phyloP scores from a whole-genome alignment of 2,888 invertebrate genomes.

The Cylloceria caligata region DNA sequence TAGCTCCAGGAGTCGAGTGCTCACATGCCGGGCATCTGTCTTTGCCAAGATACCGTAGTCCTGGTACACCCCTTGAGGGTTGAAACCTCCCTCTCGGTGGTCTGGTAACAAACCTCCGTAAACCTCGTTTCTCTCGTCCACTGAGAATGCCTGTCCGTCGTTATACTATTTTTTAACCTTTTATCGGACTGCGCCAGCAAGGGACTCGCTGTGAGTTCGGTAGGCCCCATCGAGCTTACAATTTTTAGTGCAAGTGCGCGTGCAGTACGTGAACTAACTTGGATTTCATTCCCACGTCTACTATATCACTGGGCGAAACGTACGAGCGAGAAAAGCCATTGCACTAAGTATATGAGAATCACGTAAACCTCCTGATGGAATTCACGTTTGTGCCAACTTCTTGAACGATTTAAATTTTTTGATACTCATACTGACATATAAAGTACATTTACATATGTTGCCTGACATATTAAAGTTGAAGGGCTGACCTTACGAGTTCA shows the following conservation, averaged over 20 bases:
- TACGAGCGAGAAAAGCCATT: conserved; percentile 9
- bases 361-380: background rate
- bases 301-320: background rate
- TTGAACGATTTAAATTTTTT: background rate
- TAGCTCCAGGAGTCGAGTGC: background rate
- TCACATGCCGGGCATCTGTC: conserved; percentile 60
- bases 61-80: conserved; percentile 45
- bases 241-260: conserved; percentile 25
- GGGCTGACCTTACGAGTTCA: too few species aligned
- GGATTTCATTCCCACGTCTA: conserved; percentile 19
- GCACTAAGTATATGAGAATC: background rate
- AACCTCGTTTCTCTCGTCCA: conserved; percentile 50
- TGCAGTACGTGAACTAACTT: conserved; percentile 37
- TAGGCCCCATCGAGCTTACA: background rate
- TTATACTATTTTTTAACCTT: conserved; percentile 15
- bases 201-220: background rate
- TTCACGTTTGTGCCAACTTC: background rate
- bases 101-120: conserved; percentile 55
- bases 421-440: background rate
- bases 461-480: too few species aligned
- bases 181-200: conserved; percentile 8
- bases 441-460: background rate
- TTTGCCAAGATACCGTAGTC: conserved; percentile 57
- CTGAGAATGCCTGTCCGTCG: conserved; percentile 36
- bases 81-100: conserved; percentile 43